A percentile compares a stretch with the other conserved stretches of the same genome.
phyloP scores from a whole-genome alignment of 2,888 invertebrate genomes.

The Synergus umbraculus region DNA sequence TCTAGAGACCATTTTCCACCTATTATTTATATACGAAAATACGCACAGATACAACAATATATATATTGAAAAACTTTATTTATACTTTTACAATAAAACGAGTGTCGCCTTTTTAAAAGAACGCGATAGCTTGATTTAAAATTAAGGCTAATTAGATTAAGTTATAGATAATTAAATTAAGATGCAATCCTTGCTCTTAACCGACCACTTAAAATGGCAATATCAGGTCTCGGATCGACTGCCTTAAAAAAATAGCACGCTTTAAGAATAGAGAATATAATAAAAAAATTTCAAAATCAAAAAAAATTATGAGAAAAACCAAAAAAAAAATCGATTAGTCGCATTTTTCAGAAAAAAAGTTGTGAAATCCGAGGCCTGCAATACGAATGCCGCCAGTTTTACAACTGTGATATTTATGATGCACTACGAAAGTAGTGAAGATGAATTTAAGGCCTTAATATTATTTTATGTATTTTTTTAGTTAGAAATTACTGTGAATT shows the following conservation, averaged over 20 bases:
- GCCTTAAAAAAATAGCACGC: too few relatives aligned
- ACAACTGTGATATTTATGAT: conserved; percentile 76
- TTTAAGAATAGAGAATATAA: too few relatives aligned
- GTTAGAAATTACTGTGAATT: conserved; percentile 20
- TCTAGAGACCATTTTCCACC: not conserved
- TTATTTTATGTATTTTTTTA: conserved; percentile 28
- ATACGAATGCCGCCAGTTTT: conserved; percentile 67
- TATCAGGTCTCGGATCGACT: not conserved
- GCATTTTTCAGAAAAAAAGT: too few relatives aligned
- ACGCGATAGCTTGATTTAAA: not conserved
- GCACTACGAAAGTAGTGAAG: conserved; percentile 37
- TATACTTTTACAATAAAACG: conserved; percentile 9
- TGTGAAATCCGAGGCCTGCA: too few relatives aligned
- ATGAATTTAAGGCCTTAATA: conserved; percentile 43
- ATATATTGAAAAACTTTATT: conserved; percentile 10
- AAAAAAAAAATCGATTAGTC: too few relatives aligned
- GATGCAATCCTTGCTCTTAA: not conserved
- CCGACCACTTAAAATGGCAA: conserved; percentile 40
- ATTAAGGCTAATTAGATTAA: conserved; percentile 11
- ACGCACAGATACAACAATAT: not conserved
- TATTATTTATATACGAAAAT: not conserved
- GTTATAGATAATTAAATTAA: conserved; percentile 11
- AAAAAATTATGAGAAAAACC: too few relatives aligned
- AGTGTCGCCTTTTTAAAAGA: not conserved
- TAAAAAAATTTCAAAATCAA: too few relatives aligned